Conservation (phyloP, 2,797 vertebrate genomes). For the Percopsis omiscomaycus region DNA sequence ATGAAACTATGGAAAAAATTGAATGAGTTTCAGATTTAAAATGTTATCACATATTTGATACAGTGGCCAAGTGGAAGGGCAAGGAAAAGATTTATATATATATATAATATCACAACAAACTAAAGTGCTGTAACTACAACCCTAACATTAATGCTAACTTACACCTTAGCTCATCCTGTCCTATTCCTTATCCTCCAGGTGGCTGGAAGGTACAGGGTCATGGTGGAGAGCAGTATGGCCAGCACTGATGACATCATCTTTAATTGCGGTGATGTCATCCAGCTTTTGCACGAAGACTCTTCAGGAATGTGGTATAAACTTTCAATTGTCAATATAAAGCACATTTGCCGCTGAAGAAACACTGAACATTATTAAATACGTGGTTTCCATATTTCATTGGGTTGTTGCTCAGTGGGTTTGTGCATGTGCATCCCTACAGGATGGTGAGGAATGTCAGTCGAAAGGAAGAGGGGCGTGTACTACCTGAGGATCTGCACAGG, state of each 20-base stretch:
- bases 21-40: too few relatives aligned
- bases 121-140: too few relatives aligned
- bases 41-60: too few relatives aligned
- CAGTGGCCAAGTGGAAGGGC: too few relatives aligned
- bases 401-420: background rate
- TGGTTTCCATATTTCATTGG: background rate
- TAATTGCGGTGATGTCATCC: slow-evolving; percentile 86
- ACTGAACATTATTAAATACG: background rate
- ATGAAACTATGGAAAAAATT: too few relatives aligned
- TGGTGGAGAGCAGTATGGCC: slow-evolving; percentile 83
- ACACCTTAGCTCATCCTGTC: background rate
- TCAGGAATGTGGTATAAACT: slow-evolving; percentile 81
- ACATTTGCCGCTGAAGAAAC: background rate
- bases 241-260: slow-evolving; percentile 87
- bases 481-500: slow-evolving; percentile 83
- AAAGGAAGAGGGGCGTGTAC: slow-evolving; percentile 85
- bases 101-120: too few relatives aligned
- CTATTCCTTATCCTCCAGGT: slow-evolving; percentile 65
- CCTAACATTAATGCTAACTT: too few relatives aligned
- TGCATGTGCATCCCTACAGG: slow-evolving; percentile 63
- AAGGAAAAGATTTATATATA: too few relatives aligned
- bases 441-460: slow-evolving; percentile 88
- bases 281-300: slow-evolving; percentile 81
- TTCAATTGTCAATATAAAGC: background rate
- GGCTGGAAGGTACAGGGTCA: slow-evolving; percentile 85